Conservation (phyloP, 2,113 vertebrate genomes). For the Pelodiscus sinensis region DNA sequence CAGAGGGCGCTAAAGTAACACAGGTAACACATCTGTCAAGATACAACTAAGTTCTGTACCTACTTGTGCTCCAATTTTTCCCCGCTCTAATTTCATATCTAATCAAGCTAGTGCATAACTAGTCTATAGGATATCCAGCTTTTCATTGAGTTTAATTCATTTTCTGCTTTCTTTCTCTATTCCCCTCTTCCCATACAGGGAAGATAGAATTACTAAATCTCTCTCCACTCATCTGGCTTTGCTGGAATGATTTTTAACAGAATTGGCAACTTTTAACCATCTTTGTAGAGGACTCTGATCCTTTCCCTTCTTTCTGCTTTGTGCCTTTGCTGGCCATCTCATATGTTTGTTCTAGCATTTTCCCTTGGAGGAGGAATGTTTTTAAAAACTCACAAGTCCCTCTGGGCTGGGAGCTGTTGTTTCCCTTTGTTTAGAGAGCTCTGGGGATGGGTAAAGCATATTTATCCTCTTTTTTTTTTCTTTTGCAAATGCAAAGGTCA, state of each 20-base stretch:
- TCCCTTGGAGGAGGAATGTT: not conserved
- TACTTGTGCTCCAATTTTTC: not conserved
- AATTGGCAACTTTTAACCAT: not conserved
- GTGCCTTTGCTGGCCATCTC: not conserved
- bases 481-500: constrained; percentile 6
- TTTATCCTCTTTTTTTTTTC: not conserved
- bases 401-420: constrained; percentile 3
- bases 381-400: not conserved
- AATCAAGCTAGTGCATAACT: not conserved
- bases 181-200: not conserved
- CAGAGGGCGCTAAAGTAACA: not conserved
- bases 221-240: not conserved
- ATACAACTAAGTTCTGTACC: not conserved
- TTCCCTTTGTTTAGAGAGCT: constrained; percentile 26
- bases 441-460: constrained; percentile 11
- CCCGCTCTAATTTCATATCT: not conserved
- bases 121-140: not conserved
- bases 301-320: not conserved
- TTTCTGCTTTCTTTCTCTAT: not conserved
- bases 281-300: not conserved
- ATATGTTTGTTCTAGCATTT: not conserved
- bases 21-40: not conserved
- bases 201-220: not conserved
- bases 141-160: not conserved
- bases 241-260: not conserved